These are phyloP conservation scores for Drosophila imparisetae DNA, from an alignment of 2,888 invertebrate genomes.

Conservation along the genomic window DNA sequence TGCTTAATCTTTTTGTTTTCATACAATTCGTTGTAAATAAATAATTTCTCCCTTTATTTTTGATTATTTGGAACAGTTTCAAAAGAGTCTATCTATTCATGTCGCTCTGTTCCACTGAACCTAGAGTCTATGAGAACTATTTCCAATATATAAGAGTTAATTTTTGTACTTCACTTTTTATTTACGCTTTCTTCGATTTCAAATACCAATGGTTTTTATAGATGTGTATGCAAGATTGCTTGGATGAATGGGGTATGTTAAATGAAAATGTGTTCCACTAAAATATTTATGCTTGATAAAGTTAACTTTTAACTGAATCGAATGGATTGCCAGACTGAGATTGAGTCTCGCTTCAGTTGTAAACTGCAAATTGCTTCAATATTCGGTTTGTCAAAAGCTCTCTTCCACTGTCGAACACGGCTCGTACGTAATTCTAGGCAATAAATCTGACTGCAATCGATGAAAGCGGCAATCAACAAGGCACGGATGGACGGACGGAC, in stretches of 20 bases:
- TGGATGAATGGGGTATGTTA: neutral
- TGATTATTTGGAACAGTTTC: neutral
- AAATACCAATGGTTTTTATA: neutral
- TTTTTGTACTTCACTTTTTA: neutral
- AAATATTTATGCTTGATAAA: neutral
- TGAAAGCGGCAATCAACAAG: conserved; percentile 30
- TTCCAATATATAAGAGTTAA: neutral
- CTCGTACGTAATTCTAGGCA: conserved; percentile 22
- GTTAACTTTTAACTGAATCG: neutral
- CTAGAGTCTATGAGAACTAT: neutral
- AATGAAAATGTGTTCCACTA: neutral
- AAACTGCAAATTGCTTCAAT: conserved; percentile 4
- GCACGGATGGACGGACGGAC: neutral
- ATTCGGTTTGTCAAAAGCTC: conserved; percentile 23
- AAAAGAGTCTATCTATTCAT: neutral
- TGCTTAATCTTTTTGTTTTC: neutral
- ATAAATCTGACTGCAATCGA: conserved; percentile 43
- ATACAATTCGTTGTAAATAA: neutral
- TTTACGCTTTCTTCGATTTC: neutral
- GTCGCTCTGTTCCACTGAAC: neutral
- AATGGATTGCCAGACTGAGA: neutral
- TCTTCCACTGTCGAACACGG: conserved; percentile 16
- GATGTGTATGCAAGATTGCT: neutral
- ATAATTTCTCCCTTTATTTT: neutral
- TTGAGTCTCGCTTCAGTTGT: neutral